phyloP scores from a whole-genome alignment of 2,888 invertebrate species.

The Trachelus troglodyta region DNA sequence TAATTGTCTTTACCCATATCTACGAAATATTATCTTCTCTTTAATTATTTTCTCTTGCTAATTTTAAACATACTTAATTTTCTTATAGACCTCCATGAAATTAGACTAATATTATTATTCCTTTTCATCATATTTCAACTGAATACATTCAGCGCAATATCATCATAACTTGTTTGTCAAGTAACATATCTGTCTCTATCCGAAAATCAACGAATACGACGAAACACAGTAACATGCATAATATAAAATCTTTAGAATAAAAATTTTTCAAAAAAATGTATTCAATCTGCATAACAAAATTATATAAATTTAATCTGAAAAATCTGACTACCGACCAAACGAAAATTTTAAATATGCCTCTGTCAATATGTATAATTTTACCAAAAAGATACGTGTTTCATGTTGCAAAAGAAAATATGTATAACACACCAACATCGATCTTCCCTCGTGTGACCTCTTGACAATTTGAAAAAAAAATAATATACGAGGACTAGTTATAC shows the following conservation, averaged over 20 bases:
- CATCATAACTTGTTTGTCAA: background rate
- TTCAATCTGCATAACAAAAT: background rate
- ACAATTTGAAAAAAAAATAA: background rate
- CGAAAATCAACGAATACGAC: background rate
- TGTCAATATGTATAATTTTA: background rate
- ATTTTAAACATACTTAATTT: background rate
- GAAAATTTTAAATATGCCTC: background rate
- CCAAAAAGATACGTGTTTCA: background rate
- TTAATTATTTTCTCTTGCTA: background rate
- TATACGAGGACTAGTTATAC: constrained; percentile 7
- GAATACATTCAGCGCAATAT: too few species aligned
- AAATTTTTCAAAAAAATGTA: background rate
- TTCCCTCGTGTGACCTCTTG: background rate
- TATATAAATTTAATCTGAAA: background rate
- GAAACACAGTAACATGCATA: background rate
- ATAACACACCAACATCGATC: background rate
- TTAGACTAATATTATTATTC: too few species aligned
- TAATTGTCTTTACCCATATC: background rate
- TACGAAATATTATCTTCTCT: background rate
- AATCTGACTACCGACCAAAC: background rate
- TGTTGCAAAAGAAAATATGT: background rate
- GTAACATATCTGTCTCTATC: background rate
- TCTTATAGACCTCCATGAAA: background rate
- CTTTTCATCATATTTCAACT: too few species aligned
- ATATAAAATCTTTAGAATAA: background rate